Evolutionary conservation across 1,140 invertebrate species (phyloP).

Genomic region (Procambarus virginalis): DNA sequence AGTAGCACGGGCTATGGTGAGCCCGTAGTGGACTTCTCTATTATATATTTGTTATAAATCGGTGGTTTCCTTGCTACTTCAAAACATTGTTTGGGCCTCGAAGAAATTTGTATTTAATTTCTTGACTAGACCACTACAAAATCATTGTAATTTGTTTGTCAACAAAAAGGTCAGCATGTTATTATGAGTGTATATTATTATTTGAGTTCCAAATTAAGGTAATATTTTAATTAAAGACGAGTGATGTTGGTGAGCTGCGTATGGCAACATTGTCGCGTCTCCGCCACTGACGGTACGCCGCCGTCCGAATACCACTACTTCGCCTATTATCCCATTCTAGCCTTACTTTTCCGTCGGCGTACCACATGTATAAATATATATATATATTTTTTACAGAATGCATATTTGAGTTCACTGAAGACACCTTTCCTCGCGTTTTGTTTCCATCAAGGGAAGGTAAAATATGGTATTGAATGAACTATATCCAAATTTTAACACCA

Average conservation of each 20-base stretch:
- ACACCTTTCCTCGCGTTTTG: no score
- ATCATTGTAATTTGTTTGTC: no score
- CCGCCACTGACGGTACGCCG: conserved; percentile 33
- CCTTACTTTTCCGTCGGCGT: not conserved
- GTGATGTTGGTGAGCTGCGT: conserved; percentile 39
- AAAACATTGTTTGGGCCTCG: no score
- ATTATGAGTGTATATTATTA: not conserved
- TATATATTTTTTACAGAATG: no score
- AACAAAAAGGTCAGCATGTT: not conserved
- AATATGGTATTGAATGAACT: not conserved
- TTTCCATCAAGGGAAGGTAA: not conserved
- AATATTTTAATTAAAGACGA: not conserved
- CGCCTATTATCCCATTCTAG: not conserved
- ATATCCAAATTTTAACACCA: not conserved
- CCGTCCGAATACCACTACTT: conserved; percentile 24
- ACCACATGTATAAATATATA: no score
- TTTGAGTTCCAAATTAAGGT: not conserved
- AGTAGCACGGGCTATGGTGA: no score
- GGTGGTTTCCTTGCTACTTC: no score
- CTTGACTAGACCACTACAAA: no score
- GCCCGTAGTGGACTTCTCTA: no score
- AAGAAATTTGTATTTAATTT: no score
- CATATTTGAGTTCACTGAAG: no score
- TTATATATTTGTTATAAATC: no score
- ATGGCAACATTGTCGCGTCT: conserved; percentile 52